A percentile compares a stretch with the other conserved stretches of the same genome.
phyloP scores from a whole-genome alignment of 2,797 vertebrate genomes.

The Buphagus erythrorhynchus region DNA sequence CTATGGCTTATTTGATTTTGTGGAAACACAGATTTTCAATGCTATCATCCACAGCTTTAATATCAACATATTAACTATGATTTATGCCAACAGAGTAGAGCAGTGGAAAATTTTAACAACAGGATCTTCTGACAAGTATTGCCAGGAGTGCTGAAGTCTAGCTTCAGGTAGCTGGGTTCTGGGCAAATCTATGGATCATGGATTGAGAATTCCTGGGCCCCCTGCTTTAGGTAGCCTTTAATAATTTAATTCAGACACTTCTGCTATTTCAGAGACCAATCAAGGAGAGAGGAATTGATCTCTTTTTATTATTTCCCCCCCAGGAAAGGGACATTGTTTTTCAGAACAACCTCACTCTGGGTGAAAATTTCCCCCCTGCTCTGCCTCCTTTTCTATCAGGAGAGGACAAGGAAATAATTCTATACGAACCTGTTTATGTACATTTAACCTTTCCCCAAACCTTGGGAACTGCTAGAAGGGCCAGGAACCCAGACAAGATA shows the following conservation, averaged over 20 bases:
- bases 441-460: not conserved
- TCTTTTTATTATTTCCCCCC: not conserved
- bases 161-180: not conserved
- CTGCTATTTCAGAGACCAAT: not conserved
- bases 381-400: not conserved
- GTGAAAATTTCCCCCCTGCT: not conserved
- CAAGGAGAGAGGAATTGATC: not conserved
- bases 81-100: not conserved
- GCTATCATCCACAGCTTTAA: slow-evolving; percentile 13
- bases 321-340: not conserved
- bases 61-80: slow-evolving; percentile 15
- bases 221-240: not conserved
- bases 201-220: not conserved
- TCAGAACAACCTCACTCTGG: not conserved
- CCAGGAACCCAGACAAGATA: not conserved
- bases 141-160: not conserved
- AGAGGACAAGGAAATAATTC: not conserved
- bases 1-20: slow-evolving; percentile 54
- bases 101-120: slow-evolving; percentile 27
- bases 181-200: not conserved
- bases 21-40: not conserved
- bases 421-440: not conserved
- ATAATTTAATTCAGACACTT: not conserved
- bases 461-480: not conserved
- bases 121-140: not conserved